These are phyloP conservation scores for Festucalex cinctus DNA, from an alignment of 2,113 vertebrate species.

Conservation along the genomic window DNA sequence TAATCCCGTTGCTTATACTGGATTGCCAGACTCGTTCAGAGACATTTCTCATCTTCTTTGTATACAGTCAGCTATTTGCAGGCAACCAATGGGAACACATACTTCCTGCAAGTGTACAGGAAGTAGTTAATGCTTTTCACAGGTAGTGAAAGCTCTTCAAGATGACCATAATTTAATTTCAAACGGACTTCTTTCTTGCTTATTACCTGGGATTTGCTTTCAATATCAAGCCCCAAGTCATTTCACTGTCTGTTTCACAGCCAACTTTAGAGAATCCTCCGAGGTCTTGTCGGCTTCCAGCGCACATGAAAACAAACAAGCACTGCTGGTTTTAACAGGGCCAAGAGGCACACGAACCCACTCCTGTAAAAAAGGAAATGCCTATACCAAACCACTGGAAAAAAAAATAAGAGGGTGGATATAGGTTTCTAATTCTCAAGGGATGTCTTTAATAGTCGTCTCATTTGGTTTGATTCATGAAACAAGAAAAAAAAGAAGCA, in stretches of 20 bases:
- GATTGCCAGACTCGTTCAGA: no score
- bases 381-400: slow-evolving; percentile 56
- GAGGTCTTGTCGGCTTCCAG: slow-evolving; percentile 38
- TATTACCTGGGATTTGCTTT: slow-evolving; percentile 1
- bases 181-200: neutral
- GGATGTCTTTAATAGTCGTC: slow-evolving; percentile 58
- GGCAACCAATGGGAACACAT: no score
- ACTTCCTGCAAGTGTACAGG: no score
- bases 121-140: no score
- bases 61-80: no score
- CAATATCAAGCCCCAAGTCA: slow-evolving; percentile 23
- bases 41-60: no score
- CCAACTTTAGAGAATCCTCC: slow-evolving; percentile 24
- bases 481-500: slow-evolving; percentile 38
- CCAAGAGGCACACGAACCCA: slow-evolving; percentile 47
- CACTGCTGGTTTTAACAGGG: slow-evolving; percentile 48
- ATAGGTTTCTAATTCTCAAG: slow-evolving; percentile 42
- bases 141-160: no score
- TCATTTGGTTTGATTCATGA: slow-evolving; percentile 57
- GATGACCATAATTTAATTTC: neutral
- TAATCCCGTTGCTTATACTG: no score
- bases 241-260: slow-evolving; percentile 25
- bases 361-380: slow-evolving; percentile 55
- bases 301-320: slow-evolving; percentile 54
- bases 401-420: slow-evolving; percentile 27